phyloP scores from a whole-genome alignment of 1,140 invertebrate species.

The Microplitis demolitor region DNA sequence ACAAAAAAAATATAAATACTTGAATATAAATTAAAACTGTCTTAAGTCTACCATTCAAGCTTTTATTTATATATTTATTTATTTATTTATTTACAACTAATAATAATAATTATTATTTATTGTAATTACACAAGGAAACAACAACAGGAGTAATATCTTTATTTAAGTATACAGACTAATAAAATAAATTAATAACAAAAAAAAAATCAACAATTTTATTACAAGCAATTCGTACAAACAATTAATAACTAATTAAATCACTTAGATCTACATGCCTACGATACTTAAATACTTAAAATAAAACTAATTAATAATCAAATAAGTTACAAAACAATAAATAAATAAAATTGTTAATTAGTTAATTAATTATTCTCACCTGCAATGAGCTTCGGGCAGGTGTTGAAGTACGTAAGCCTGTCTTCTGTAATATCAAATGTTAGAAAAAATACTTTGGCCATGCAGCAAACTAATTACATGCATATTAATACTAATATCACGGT shows the following conservation, averaged over 20 bases:
- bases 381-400: slow-evolving; percentile 51
- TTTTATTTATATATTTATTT: too few species aligned
- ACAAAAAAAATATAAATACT: not conserved
- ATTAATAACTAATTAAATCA: not conserved
- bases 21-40: too few species aligned
- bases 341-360: not conserved
- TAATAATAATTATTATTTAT: not conserved
- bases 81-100: too few species aligned
- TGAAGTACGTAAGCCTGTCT: slow-evolving; percentile 45
- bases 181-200: not conserved
- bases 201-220: not conserved
- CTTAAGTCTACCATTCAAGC: too few species aligned
- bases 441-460: slow-evolving; percentile 32
- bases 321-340: not conserved
- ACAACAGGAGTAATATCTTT: not conserved
- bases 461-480: slow-evolving; percentile 33
- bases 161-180: not conserved
- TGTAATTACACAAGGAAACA: slow-evolving; percentile 2
- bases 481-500: not conserved
- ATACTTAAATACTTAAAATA: not conserved
- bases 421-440: slow-evolving; percentile 53
- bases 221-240: not conserved
- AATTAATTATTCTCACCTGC: slow-evolving; percentile 53
- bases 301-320: not conserved
- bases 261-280: not conserved